phyloP scores from a whole-genome alignment of 2,797 vertebrate genomes.

The Xerus rutilus region DNA sequence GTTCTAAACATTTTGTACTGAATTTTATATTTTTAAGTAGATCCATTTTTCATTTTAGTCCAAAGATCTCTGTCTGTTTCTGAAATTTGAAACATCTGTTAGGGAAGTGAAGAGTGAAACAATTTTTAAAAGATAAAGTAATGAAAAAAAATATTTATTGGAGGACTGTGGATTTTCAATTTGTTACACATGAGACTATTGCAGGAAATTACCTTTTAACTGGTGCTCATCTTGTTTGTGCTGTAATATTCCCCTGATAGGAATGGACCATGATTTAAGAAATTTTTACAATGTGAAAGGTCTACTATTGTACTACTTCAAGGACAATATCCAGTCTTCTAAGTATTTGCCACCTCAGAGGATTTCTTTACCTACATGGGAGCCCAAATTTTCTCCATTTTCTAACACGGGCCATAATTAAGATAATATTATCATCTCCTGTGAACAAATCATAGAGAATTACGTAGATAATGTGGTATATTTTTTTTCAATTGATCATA shows the following conservation, averaged over 20 bases:
- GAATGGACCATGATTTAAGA: slow-evolving; percentile 74
- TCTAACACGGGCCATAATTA: slow-evolving; percentile 82
- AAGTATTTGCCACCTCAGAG: slow-evolving; percentile 25
- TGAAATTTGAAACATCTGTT: slow-evolving; percentile 73
- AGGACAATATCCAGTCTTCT: slow-evolving; percentile 71
- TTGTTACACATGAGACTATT: slow-evolving; percentile 72
- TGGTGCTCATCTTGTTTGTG: slow-evolving; percentile 69
- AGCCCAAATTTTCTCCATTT: slow-evolving; percentile 78
- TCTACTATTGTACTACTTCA: slow-evolving; percentile 16
- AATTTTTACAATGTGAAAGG: slow-evolving; percentile 60
- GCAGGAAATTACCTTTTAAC: slow-evolving; percentile 78
- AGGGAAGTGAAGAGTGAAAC: not conserved
- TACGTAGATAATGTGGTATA: not conserved
- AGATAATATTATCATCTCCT: slow-evolving; percentile 68
- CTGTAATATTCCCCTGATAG: slow-evolving; percentile 73
- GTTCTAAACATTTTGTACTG: slow-evolving; percentile 56
- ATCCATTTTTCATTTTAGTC: slow-evolving; percentile 68
- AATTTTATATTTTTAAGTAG: slow-evolving; percentile 72
- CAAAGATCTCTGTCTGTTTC: slow-evolving; percentile 59
- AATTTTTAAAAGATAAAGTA: slow-evolving; percentile 74
- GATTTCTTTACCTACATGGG: slow-evolving; percentile 76
- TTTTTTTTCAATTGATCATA: not conserved
- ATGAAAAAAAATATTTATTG: slow-evolving; percentile 33
- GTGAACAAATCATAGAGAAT: not conserved
- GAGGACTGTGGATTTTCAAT: slow-evolving; percentile 75